A percentile compares a stretch with the other conserved stretches of the same genome.
These are phyloP conservation scores for Zoanthus gigantus DNA, from an alignment of 92 coral and sea anemone species.

Conservation along the genomic window DNA sequence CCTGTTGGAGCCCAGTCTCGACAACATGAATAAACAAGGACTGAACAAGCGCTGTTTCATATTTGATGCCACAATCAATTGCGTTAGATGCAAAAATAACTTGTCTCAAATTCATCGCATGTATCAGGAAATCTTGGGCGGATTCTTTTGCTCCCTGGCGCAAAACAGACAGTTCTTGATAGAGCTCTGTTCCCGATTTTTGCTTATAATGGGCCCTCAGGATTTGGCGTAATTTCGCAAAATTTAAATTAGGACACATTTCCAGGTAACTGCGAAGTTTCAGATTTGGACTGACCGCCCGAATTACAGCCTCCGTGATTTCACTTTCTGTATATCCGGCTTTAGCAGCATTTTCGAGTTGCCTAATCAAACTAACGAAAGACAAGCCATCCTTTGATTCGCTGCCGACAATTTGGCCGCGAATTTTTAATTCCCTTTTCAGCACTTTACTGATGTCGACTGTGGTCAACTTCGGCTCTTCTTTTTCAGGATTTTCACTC, in stretches of 20 bases:
- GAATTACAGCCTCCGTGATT: slow-evolving; percentile 39
- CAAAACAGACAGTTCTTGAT: slow-evolving; percentile 61
- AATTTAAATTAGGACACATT: slow-evolving; percentile 55
- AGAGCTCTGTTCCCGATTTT: neutral
- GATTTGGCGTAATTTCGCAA: slow-evolving; percentile 56
- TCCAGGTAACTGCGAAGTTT: slow-evolving; percentile 52
- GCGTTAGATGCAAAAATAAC: slow-evolving; percentile 60
- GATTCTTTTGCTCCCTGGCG: slow-evolving; percentile 59
- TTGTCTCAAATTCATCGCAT: slow-evolving; percentile 50
- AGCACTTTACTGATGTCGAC: neutral
- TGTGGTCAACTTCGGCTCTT: slow-evolving; percentile 29
- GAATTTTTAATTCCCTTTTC: slow-evolving; percentile 34
- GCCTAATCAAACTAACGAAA: neutral
- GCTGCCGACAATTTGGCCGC: slow-evolving; percentile 15
- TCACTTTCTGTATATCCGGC: slow-evolving; percentile 58
- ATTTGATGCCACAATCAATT: slow-evolving; percentile 57
- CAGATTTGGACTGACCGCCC: slow-evolving; percentile 45
- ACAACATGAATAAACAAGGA: neutral
- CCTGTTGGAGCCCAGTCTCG: slow-evolving; percentile 60
- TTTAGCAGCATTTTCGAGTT: too few species aligned
- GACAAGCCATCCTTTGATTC: slow-evolving; percentile 28
- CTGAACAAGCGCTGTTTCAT: neutral
- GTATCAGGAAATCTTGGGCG: slow-evolving; percentile 61
- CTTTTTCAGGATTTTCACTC: slow-evolving; percentile 17
- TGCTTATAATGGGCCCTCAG: neutral